Conservation (phyloP, 53 echinoderm and acorn worm genomes). For the Arbacia lixula region DNA sequence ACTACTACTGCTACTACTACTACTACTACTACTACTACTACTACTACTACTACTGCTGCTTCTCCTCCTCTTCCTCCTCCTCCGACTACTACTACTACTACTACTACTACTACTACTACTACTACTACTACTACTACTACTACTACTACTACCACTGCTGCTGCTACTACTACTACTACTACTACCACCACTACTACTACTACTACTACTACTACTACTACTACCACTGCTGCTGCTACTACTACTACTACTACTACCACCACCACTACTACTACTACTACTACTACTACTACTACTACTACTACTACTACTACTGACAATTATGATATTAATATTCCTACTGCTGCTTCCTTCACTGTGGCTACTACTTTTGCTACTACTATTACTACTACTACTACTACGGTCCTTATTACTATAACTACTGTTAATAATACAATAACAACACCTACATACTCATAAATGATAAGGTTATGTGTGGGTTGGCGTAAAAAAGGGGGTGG, state of each 20-base stretch:
- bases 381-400: slow-evolving; percentile 7
- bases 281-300: slow-evolving; percentile 21
- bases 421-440: neutral
- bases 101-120: slow-evolving; percentile 7
- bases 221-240: slow-evolving; percentile 5
- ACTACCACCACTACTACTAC: neutral
- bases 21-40: slow-evolving; percentile 42
- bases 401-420: neutral
- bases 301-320: slow-evolving; percentile 21
- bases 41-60: slow-evolving; percentile 32
- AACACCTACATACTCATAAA: neutral
- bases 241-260: slow-evolving; percentile 21
- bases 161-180: slow-evolving; percentile 3
- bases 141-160: neutral
- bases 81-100: neutral
- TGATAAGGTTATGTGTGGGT: too few species aligned
- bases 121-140: slow-evolving; percentile 10
- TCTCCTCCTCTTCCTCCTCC: too few species aligned
- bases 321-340: too few species aligned
- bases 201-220: slow-evolving; percentile 14
- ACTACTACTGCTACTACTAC: slow-evolving; percentile 45
- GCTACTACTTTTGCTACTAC: too few species aligned
- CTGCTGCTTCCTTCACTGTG: neutral
- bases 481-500: too few species aligned
- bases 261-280: slow-evolving; percentile 14